Evolutionary conservation across 1,140 invertebrate species (phyloP).

Genomic region (Colletes latitarsis): DNA sequence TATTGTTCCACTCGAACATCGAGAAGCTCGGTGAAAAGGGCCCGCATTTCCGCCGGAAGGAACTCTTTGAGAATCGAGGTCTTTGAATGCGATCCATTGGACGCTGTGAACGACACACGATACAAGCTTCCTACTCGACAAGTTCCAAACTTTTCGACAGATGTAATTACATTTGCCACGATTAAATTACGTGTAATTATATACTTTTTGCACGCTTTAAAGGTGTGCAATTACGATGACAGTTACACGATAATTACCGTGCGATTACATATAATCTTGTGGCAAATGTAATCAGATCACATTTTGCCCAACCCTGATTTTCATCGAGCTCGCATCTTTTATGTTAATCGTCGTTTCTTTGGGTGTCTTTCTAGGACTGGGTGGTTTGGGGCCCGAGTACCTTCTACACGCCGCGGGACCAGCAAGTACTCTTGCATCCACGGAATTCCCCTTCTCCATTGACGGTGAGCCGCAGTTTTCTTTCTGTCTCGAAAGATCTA

Average conservation of each 20-base stretch:
- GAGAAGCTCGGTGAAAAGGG: constrained; percentile 36
- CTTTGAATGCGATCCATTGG: constrained; percentile 27
- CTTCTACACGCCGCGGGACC: constrained; percentile 89
- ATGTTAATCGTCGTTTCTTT: background rate
- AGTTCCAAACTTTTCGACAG: background rate
- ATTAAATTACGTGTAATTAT: too few relatives aligned
- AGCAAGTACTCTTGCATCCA: constrained; percentile 87
- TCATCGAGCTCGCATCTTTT: background rate
- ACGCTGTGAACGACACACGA: constrained; percentile 4
- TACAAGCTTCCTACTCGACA: constrained; percentile 13
- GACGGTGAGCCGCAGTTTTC: constrained; percentile 83
- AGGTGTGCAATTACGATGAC: too few relatives aligned
- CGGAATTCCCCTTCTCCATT: constrained; percentile 89
- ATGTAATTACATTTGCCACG: too few relatives aligned
- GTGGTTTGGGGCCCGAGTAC: constrained; percentile 86
- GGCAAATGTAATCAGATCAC: too few relatives aligned
- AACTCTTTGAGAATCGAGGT: constrained; percentile 42
- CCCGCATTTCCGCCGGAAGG: constrained; percentile 79
- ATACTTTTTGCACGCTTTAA: too few relatives aligned
- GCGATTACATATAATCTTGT: too few relatives aligned
- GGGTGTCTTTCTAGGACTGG: constrained; percentile 83
- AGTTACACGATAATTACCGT: too few relatives aligned
- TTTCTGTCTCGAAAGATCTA: background rate
- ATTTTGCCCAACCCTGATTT: too few relatives aligned
- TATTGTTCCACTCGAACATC: background rate